Evolutionary conservation across 2,113 vertebrate species (phyloP).

Genomic region (Rana temporaria): DNA sequence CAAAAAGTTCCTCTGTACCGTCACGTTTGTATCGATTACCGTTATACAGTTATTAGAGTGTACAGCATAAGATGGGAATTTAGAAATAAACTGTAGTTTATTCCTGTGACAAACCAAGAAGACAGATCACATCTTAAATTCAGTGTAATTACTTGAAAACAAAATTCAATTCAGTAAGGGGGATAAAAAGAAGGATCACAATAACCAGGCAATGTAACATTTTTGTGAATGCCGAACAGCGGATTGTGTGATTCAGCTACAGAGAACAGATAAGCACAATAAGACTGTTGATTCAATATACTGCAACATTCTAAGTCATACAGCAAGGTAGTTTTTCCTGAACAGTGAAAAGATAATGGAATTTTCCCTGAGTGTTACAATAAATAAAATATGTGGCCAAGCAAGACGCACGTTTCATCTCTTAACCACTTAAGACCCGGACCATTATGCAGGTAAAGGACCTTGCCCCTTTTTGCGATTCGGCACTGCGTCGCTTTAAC

Average conservation of each 20-base stretch:
- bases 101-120: background rate
- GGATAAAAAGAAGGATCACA: background rate
- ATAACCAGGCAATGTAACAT: background rate
- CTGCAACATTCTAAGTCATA: background rate
- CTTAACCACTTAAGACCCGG: too few relatives aligned
- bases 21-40: too few relatives aligned
- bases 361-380: background rate
- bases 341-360: background rate
- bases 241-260: slow-evolving; percentile 5
- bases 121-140: slow-evolving; percentile 1
- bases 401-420: background rate
- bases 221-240: background rate
- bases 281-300: slow-evolving; percentile 15
- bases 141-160: background rate
- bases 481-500: too few relatives aligned
- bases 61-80: background rate
- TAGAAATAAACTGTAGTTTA: background rate
- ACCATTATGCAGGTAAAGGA: too few relatives aligned
- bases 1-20: background rate
- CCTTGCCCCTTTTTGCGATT: too few relatives aligned
- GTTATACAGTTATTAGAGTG: background rate
- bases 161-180: background rate
- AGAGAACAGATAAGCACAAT: slow-evolving; percentile 6
- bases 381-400: background rate
- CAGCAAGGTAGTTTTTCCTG: background rate